These are phyloP conservation scores for Drosophila setosimentum DNA, from an alignment of 2,888 invertebrate genomes.

Conservation along the genomic window DNA sequence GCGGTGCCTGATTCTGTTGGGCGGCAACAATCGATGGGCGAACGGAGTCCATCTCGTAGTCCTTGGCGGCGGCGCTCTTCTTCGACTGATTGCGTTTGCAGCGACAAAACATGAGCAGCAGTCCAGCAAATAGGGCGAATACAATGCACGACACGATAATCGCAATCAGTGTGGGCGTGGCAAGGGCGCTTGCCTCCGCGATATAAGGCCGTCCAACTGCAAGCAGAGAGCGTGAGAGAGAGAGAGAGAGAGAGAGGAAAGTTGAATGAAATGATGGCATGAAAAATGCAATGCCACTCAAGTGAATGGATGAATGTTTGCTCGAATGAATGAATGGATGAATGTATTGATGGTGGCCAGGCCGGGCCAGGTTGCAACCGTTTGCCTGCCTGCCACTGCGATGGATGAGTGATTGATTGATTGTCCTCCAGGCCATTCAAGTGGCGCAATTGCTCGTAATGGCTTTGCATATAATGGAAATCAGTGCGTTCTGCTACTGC, in stretches of 20 bases:
- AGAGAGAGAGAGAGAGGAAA: constrained; percentile 11
- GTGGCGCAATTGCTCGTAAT: constrained; percentile 74
- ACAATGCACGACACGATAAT: constrained; percentile 92
- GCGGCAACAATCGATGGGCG: constrained; percentile 92
- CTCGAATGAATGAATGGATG: constrained; percentile 33
- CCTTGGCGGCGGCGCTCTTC: constrained; percentile 92
- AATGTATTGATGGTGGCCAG: constrained; percentile 33
- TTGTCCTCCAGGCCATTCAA: constrained; percentile 60
- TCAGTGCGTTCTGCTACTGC: constrained; percentile 35
- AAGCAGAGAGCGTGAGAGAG: constrained; percentile 63
- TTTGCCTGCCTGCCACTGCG: constrained; percentile 19
- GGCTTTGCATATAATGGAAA: constrained; percentile 76
- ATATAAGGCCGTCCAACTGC: constrained; percentile 93
- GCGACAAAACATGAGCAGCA: constrained; percentile 93
- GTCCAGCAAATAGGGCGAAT: constrained; percentile 91
- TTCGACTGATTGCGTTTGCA: constrained; percentile 93
- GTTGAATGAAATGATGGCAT: constrained; percentile 70
- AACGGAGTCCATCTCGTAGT: constrained; percentile 96
- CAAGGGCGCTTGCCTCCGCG: constrained; percentile 91
- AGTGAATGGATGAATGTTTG: constrained; percentile 55
- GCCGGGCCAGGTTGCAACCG: not conserved
- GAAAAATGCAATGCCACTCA: constrained; percentile 75
- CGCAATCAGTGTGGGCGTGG: constrained; percentile 92
- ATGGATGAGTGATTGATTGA: constrained; percentile 68
- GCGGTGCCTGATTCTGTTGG: constrained; percentile 94